Conservation (phyloP, 2,797 vertebrate genomes). For the Otus scops region DNA sequence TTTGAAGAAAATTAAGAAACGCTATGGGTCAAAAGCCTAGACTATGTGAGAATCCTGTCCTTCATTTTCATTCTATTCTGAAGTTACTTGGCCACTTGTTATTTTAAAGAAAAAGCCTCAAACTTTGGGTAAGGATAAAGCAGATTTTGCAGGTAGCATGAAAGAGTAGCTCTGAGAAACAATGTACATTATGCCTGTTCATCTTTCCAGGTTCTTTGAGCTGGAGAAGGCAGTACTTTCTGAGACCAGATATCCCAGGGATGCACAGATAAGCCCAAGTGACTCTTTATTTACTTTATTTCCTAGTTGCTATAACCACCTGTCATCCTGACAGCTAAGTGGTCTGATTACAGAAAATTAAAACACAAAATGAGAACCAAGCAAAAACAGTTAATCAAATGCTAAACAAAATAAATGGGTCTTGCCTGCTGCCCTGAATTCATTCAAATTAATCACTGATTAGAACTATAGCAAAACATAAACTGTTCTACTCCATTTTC, state of each 20-base stretch:
- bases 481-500: neutral
- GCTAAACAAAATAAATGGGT: neutral
- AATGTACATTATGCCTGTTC: neutral
- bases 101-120: neutral
- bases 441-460: neutral
- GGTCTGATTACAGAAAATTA: neutral
- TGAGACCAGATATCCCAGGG: neutral
- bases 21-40: neutral
- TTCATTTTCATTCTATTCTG: neutral
- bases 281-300: neutral
- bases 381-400: neutral
- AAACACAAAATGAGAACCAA: neutral
- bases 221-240: neutral
- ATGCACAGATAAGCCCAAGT: neutral
- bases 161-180: neutral
- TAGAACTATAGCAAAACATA: neutral
- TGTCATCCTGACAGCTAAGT: neutral
- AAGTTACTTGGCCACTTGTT: neutral
- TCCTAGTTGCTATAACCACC: neutral
- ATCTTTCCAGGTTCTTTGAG: neutral
- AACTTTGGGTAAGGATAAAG: neutral
- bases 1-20: neutral
- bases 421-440: neutral
- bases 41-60: neutral
- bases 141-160: neutral